Conservation (phyloP, 2,113 vertebrate genomes). For the Macroglossus sobrinus region DNA sequence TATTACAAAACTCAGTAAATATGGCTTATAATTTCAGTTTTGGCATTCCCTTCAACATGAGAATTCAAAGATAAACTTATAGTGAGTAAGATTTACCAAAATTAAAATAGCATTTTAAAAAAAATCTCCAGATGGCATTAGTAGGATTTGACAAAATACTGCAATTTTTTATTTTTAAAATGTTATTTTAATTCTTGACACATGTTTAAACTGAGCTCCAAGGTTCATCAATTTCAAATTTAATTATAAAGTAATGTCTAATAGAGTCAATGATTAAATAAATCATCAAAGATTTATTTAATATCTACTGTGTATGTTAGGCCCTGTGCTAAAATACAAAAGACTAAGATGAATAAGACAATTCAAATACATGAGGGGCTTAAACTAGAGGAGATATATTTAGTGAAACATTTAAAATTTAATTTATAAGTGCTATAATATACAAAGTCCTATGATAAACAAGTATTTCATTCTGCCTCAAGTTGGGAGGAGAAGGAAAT, state of each 20-base stretch:
- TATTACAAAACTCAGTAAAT: conserved; percentile 51
- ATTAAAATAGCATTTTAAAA: conserved; percentile 54
- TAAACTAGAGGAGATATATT: neutral
- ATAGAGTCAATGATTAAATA: conserved; percentile 22
- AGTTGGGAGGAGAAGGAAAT: neutral
- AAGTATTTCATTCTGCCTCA: conserved; percentile 40
- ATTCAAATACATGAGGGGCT: neutral
- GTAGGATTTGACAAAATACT: conserved; percentile 25
- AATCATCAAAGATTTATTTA: conserved; percentile 11
- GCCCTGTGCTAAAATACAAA: neutral
- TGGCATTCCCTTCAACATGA: conserved; percentile 45
- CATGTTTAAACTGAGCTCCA: neutral
- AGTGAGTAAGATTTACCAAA: conserved; percentile 57
- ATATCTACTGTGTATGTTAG: neutral
- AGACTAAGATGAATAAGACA: neutral
- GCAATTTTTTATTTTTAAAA: conserved; percentile 53
- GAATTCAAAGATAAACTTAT: conserved; percentile 60
- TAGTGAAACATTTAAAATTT: neutral
- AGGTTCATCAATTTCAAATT: conserved; percentile 27
- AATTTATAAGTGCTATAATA: neutral
- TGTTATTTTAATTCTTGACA: conserved; percentile 49
- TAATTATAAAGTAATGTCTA: conserved; percentile 33
- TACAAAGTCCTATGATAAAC: neutral
- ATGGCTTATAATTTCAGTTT: conserved; percentile 43
- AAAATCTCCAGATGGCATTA: conserved; percentile 47